Evolutionary conservation across 2,888 invertebrate genomes (phyloP).

Genomic region (Pegoplata infirma): DNA sequence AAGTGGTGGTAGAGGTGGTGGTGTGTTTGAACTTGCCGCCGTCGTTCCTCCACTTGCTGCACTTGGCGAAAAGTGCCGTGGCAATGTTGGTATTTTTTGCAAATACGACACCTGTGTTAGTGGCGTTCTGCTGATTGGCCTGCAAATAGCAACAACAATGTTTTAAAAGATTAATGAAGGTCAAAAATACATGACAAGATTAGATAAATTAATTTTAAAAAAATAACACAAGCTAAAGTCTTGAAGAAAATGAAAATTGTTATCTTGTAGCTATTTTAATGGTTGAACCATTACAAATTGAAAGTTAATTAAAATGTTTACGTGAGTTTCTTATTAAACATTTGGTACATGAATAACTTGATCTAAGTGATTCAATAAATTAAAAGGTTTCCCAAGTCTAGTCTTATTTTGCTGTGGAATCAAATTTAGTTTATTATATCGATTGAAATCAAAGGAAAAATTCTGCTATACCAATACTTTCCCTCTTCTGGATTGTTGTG

Average conservation of each 20-base stretch:
- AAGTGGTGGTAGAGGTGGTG: constrained; percentile 52
- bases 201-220: constrained; percentile 25
- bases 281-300: constrained; percentile 69
- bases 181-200: constrained; percentile 23
- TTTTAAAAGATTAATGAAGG: constrained; percentile 65
- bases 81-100: constrained; percentile 76
- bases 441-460: too few relatives aligned
- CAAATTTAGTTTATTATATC: too few relatives aligned
- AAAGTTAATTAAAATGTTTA: constrained; percentile 72
- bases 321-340: constrained; percentile 46
- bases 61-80: constrained; percentile 75
- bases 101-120: constrained; percentile 76
- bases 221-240: too few relatives aligned
- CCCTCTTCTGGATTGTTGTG: too few relatives aligned
- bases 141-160: constrained; percentile 62
- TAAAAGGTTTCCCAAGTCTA: too few relatives aligned
- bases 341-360: too few relatives aligned
- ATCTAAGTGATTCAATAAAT: too few relatives aligned
- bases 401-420: too few relatives aligned
- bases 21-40: constrained; percentile 57
- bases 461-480: too few relatives aligned
- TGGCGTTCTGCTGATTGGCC: constrained; percentile 76
- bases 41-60: constrained; percentile 49
- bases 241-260: constrained; percentile 28
- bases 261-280: constrained; percentile 21